Conservation (phyloP, 2,113 vertebrate species). For the Phalacrocorax carbo region DNA sequence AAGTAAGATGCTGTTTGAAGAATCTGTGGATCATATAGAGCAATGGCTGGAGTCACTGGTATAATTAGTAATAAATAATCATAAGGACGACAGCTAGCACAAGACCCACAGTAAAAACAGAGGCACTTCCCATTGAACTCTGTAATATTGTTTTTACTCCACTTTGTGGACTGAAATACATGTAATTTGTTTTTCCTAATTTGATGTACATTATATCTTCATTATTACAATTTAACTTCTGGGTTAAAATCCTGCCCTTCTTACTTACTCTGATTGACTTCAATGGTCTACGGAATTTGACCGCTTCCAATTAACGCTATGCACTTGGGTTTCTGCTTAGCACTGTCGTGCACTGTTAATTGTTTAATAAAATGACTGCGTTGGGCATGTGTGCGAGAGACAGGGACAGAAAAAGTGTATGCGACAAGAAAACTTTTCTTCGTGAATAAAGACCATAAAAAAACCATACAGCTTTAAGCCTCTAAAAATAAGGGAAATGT, state of each 20-base stretch:
- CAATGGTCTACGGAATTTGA: constrained; percentile 12
- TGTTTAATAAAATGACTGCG: constrained; percentile 1
- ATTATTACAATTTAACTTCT: constrained; percentile 50
- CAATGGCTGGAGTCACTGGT: not conserved
- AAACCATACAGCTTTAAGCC: not conserved
- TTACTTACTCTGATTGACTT: constrained; percentile 43
- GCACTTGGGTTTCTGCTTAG: constrained; percentile 28
- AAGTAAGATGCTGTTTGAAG: constrained; percentile 13
- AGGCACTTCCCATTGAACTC: not conserved
- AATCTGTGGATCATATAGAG: not conserved
- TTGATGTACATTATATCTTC: constrained; percentile 35
- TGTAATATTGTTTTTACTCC: not conserved
- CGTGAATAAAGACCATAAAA: not conserved
- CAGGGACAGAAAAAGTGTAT: not conserved
- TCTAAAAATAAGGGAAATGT: constrained; percentile 43
- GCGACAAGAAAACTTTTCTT: not conserved
- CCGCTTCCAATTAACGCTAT: not conserved
- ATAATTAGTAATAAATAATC: constrained; percentile 48
- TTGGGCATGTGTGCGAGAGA: not conserved
- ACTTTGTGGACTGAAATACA: constrained; percentile 39
- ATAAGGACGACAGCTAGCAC: constrained; percentile 33
- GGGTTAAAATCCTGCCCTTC: constrained; percentile 52
- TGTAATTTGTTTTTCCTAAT: constrained; percentile 48
- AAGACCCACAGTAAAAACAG: not conserved
- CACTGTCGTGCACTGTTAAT: constrained; percentile 1